Base-by-base conservation (phyloP, 2,888 invertebrate species). In the Meliscaeva auricollis region DNA sequence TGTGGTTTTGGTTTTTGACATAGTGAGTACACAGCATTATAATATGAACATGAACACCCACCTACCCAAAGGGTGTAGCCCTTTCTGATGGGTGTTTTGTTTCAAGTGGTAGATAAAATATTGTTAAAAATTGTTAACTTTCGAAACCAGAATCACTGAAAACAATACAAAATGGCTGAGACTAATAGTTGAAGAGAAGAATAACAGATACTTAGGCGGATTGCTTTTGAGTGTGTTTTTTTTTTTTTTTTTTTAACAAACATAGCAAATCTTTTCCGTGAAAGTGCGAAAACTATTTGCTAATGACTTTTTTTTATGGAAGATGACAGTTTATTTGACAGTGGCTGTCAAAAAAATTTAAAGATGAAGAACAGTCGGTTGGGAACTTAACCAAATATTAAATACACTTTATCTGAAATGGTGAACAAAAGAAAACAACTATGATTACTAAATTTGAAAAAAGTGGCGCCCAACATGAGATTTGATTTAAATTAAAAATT, bases 1-100 rank as follows among this genome's bases (percentile, higher is more conserved):
- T 80, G 68, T 62, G 80, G 75, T 60, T 69, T 72, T 38, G 56
- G 30, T 62, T 52, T 32, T 54, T 54, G 44, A 30, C 50, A 9
- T 72, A 41, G 56, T 56, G 30, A 20, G 48, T 17, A 41, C 64
- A 32, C 46, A 64, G 20, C 26, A 26, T 26, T 4, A 26, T 4
- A 26, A 26, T 4, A 26, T 38, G 13, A 38, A 13, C 13, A 38
- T 9, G 13, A 54, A 30, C 46, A 44, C 44, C 52, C 54, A 58
- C n/a, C 60, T 9, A 11, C 35, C 13, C 9, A 48, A 38, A 15
- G 54, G 54, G 30, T 32, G 30, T 17, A n/a, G 5, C 13, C 44
- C 30, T 8, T n/a, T 26, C 2, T 22, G 11, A 11, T 8, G 26
- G 48, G 70, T 70, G 22, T 69, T 44, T 52, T 44, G 38, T 69